These are phyloP conservation scores for Saccostrea echinata DNA, from an alignment of 1,140 invertebrate genomes.

Conservation along the genomic window DNA sequence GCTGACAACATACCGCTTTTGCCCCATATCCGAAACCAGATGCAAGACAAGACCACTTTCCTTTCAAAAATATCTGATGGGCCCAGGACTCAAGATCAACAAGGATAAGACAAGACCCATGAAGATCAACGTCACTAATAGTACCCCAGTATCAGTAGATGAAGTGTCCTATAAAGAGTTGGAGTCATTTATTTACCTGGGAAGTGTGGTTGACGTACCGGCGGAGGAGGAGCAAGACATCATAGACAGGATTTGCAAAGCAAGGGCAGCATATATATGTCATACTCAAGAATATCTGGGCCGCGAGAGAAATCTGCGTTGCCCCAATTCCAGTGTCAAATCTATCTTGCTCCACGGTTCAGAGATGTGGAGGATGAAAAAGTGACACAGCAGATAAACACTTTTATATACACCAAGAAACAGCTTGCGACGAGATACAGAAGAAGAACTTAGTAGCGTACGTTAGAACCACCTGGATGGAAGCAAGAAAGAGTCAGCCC, in stretches of 20 bases:
- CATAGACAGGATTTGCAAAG: neutral
- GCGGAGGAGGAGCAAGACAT: neutral
- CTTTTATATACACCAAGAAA: too few species aligned
- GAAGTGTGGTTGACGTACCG: neutral
- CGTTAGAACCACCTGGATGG: too few species aligned
- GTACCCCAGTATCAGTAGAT: neutral
- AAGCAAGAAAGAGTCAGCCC: too few species aligned
- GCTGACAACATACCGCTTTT: conserved; percentile 39
- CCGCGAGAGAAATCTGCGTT: neutral
- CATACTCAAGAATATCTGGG: neutral
- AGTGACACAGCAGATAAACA: neutral
- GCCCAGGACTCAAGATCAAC: conserved; percentile 46
- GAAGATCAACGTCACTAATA: neutral
- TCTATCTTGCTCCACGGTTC: conserved; percentile 31
- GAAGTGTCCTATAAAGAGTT: neutral
- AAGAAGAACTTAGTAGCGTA: too few species aligned
- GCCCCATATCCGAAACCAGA: conserved; percentile 4
- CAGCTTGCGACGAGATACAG: too few species aligned
- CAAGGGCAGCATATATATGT: neutral
- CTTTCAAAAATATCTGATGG: neutral
- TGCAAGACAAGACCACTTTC: conserved; percentile 24
- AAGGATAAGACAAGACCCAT: conserved; percentile 29
- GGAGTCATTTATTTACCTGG: conserved; percentile 36
- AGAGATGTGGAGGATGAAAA: conserved; percentile 43
- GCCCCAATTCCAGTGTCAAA: conserved; percentile 17